These are phyloP conservation scores for Ascaphus truei DNA, from an alignment of 2,113 vertebrate genomes.

Conservation along the genomic window DNA sequence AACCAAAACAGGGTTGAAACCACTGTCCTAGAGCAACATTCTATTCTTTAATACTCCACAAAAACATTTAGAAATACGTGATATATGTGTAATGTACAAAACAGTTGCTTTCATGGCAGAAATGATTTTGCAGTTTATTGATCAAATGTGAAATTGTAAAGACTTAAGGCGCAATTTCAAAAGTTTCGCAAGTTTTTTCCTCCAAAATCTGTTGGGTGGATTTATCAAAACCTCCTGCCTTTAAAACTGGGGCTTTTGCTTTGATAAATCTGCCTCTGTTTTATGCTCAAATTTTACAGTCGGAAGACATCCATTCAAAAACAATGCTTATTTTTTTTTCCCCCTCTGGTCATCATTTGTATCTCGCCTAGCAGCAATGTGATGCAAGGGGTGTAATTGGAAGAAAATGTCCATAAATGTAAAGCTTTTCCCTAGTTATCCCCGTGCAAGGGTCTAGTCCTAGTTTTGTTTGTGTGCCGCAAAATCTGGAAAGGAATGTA, in stretches of 20 bases:
- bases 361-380: background rate
- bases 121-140: background rate
- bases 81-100: no score
- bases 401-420: no score
- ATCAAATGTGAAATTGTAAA: background rate
- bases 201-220: background rate
- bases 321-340: background rate
- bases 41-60: no score
- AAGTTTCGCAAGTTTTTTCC: background rate
- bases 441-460: no score
- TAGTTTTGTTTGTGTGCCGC: background rate
- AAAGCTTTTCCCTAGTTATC: no score
- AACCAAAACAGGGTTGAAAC: no score
- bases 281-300: background rate
- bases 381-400: background rate
- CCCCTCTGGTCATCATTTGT: background rate
- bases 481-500: background rate
- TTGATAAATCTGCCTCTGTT: background rate
- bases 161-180: background rate
- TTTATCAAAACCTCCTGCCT: background rate
- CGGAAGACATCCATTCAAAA: background rate
- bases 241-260: background rate
- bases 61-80: no score
- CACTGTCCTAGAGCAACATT: no score
- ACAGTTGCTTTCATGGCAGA: background rate